Evolutionary conservation across 2,797 vertebrate species (phyloP).

Genomic region (Molossus alvarezi): DNA sequence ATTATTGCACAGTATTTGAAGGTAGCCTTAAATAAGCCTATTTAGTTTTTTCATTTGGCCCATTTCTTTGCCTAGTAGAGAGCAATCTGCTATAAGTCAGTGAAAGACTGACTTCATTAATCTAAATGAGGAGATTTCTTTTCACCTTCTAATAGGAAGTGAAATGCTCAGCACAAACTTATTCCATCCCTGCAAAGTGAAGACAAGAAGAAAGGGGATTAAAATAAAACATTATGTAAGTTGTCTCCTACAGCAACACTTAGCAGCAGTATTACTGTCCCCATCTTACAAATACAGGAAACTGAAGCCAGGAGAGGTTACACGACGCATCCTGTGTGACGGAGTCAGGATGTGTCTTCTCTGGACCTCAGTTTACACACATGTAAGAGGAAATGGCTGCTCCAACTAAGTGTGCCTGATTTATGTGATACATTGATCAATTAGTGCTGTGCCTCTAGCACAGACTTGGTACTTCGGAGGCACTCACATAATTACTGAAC

Average conservation of each 20-base stretch:
- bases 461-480: background rate
- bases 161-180: background rate
- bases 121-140: background rate
- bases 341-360: background rate
- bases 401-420: background rate
- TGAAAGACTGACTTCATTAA: background rate
- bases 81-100: background rate
- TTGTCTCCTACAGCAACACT: background rate
- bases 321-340: too few relatives aligned
- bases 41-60: background rate
- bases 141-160: background rate
- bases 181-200: background rate
- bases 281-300: background rate
- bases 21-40: background rate
- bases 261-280: background rate
- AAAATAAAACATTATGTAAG: background rate
- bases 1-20: conserved; percentile 37
- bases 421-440: background rate
- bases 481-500: background rate
- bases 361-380: background rate
- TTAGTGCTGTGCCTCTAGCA: background rate
- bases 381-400: background rate
- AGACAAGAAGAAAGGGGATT: conserved; percentile 24
- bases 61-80: background rate
- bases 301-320: background rate